These are phyloP conservation scores for Aldabrachelys gigantea DNA, from an alignment of 2,113 vertebrate genomes.

Conservation along the genomic window DNA sequence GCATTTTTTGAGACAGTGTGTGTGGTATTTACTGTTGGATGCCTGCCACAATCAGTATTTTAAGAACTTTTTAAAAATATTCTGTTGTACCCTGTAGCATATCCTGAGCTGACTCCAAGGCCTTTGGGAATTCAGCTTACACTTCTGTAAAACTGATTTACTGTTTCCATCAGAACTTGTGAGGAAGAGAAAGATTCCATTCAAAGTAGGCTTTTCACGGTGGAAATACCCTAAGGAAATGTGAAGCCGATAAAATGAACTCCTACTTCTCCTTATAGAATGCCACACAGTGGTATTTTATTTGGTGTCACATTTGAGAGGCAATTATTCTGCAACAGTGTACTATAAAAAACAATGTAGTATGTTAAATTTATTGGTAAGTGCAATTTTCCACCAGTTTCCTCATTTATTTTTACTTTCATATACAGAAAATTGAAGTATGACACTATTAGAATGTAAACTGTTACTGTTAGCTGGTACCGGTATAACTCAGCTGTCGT, in stretches of 20 bases:
- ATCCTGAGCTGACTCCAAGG: constrained; percentile 28
- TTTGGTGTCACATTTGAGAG: constrained; percentile 25
- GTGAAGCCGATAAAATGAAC: constrained; percentile 38
- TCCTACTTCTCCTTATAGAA: constrained; percentile 25
- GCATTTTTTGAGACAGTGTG: not conserved
- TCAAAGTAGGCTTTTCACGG: constrained; percentile 49
- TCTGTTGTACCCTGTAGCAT: not conserved
- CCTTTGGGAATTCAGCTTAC: constrained; percentile 53
- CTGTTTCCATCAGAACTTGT: constrained; percentile 28
- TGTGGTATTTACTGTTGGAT: not conserved
- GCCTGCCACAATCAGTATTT: not conserved
- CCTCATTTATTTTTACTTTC: constrained; percentile 13
- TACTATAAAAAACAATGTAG: constrained; percentile 44
- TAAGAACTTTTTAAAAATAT: not conserved
- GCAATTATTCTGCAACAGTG: constrained; percentile 26
- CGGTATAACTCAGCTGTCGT: not conserved
- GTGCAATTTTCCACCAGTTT: not conserved
- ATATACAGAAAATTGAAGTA: not conserved
- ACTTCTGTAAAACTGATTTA: constrained; percentile 53
- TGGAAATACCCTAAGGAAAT: constrained; percentile 54
- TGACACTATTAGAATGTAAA: not conserved
- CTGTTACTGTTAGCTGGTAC: not conserved
- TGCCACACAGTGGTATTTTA: constrained; percentile 26
- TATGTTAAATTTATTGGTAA: constrained; percentile 27
- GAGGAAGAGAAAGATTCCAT: constrained; percentile 31